A percentile compares a stretch with the other conserved stretches of the same genome.
These are phyloP conservation scores for Pelosia muscerda DNA, from an alignment of 2,888 invertebrate species.

Conservation along the genomic window DNA sequence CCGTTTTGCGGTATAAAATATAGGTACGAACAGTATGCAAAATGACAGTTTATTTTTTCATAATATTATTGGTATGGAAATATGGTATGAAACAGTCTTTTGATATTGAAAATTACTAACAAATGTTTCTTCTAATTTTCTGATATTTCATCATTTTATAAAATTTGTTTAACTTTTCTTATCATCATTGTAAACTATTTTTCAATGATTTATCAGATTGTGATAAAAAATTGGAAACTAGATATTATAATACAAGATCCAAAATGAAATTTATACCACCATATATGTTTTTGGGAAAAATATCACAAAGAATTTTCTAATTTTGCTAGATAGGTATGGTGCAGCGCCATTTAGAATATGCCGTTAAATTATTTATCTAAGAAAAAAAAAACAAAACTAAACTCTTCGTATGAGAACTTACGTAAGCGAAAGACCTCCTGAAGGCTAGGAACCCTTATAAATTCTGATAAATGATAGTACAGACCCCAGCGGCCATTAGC, in stretches of 20 bases:
- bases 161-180: not conserved
- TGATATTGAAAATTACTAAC: no score
- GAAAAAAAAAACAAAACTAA: not conserved
- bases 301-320: not conserved
- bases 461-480: slow-evolving; percentile 55
- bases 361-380: not conserved
- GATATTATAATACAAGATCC: not conserved
- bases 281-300: not conserved
- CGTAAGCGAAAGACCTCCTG: slow-evolving; percentile 11
- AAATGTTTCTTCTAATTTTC: no score
- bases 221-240: not conserved
- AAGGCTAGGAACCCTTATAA: slow-evolving; percentile 40
- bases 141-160: not conserved
- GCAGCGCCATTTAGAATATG: not conserved
- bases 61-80: not conserved
- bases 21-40: slow-evolving; percentile 1
- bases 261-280: not conserved
- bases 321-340: not conserved
- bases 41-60: not conserved
- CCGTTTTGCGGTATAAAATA: not conserved
- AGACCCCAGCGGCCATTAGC: slow-evolving; percentile 52
- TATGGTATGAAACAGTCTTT: not conserved
- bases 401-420: not conserved
- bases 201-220: not conserved
- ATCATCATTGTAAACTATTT: not conserved